Evolutionary conservation across 2,113 vertebrate genomes (phyloP).

Genomic region (Ctenodactylus gundi): DNA sequence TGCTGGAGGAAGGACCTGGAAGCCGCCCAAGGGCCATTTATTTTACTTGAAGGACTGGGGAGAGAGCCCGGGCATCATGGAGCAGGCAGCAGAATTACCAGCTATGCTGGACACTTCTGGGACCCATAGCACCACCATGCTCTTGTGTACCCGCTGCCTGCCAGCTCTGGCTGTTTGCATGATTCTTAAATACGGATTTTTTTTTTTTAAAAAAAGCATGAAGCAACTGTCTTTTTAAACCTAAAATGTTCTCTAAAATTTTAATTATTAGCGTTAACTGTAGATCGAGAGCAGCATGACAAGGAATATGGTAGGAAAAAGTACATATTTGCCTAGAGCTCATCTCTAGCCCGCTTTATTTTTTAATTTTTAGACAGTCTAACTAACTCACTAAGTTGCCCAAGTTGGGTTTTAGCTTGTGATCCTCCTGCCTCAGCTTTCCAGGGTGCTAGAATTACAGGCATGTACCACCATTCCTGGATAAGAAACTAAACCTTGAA

Average conservation of each 20-base stretch:
- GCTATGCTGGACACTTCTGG: not conserved
- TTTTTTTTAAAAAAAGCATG: not conserved
- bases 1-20: not conserved
- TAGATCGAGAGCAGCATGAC: slow-evolving; percentile 12
- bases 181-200: not conserved
- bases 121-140: not conserved
- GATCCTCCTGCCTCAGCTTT: not conserved
- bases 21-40: not conserved
- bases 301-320: not conserved
- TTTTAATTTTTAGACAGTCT: not conserved
- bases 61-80: not conserved
- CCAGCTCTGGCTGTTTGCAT: not conserved
- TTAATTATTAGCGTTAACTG: not conserved
- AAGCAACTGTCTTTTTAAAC: slow-evolving; percentile 10
- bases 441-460: not conserved
- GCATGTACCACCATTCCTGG: not conserved
- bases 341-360: not conserved
- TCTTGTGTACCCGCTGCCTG: not conserved
- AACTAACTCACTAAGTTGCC: not conserved
- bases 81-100: not conserved
- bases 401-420: not conserved
- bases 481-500: not conserved
- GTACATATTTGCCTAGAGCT: not conserved
- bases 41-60: not conserved
- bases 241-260: not conserved